phyloP scores from a whole-genome alignment of 2,113 vertebrate genomes.

The Cheilinus undulatus region DNA sequence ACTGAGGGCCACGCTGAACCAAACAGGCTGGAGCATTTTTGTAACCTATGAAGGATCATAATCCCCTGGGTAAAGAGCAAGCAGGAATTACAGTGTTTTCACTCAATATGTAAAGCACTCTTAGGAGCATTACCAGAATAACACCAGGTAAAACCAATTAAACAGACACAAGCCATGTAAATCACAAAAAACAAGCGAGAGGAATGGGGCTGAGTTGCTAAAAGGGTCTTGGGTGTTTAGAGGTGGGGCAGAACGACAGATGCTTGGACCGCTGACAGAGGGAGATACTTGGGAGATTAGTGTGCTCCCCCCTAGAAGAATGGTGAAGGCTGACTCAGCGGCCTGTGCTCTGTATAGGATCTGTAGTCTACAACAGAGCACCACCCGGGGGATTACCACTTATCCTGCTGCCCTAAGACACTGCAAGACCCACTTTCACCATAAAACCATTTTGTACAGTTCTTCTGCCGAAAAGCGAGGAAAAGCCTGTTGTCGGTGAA shows the following conservation, averaged over 20 bases:
- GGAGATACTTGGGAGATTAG: slow-evolving; percentile 60
- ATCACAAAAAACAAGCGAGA: slow-evolving; percentile 25
- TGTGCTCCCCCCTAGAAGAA: slow-evolving; percentile 52
- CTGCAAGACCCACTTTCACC: slow-evolving; percentile 54
- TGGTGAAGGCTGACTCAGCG: slow-evolving; percentile 73
- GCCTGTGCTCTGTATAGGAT: slow-evolving; percentile 43
- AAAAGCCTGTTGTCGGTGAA: slow-evolving; percentile 32
- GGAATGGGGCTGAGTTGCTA: slow-evolving; percentile 14
- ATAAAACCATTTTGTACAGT: slow-evolving; percentile 44
- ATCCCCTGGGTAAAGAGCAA: not conserved
- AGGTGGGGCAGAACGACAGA: slow-evolving; percentile 42
- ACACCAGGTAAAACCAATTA: slow-evolving; percentile 19
- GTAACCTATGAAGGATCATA: not conserved
- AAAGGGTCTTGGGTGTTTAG: slow-evolving; percentile 38
- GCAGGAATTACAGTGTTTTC: not conserved
- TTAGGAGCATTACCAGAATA: slow-evolving; percentile 3
- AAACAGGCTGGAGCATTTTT: not conserved
- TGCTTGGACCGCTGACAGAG: slow-evolving; percentile 60
- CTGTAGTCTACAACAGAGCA: slow-evolving; percentile 48
- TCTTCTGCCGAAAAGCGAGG: slow-evolving; percentile 15
- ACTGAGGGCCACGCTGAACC: not conserved
- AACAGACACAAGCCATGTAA: slow-evolving; percentile 26
- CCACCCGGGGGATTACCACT: slow-evolving; percentile 63
- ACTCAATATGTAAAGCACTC: not conserved
- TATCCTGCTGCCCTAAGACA: slow-evolving; percentile 69